Conservation (phyloP, 2,888 invertebrate species). For the Lamellibrachia columna region DNA sequence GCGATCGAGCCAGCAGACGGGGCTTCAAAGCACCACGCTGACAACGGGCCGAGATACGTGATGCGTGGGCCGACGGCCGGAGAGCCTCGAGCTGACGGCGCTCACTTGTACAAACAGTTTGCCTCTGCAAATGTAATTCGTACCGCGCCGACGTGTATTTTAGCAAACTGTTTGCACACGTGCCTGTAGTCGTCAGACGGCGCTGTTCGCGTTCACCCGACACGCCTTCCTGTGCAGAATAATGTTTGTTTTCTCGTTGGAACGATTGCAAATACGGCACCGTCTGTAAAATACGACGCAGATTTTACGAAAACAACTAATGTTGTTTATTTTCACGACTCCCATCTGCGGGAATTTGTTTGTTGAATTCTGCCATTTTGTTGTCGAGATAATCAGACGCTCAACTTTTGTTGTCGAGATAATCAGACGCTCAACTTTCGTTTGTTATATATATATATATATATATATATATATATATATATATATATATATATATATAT, state of each 20-base stretch:
- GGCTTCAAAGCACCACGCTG: background rate
- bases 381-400: too few species aligned
- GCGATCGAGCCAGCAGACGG: background rate
- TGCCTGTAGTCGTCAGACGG: background rate
- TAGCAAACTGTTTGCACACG: slow-evolving; percentile 16
- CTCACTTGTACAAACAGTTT: slow-evolving; percentile 16
- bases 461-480: too few species aligned
- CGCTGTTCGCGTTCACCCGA: background rate
- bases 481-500: too few species aligned
- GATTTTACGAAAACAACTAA: background rate
- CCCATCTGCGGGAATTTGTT: too few species aligned
- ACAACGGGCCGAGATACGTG: background rate
- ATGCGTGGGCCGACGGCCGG: background rate
- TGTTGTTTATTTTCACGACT: background rate
- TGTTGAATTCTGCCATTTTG: too few species aligned
- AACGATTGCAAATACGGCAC: background rate
- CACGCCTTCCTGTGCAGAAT: background rate
- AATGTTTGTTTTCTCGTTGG: background rate
- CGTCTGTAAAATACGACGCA: background rate
- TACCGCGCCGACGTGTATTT: background rate
- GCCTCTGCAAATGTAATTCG: slow-evolving; percentile 10
- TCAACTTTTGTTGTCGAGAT: too few species aligned
- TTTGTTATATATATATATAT: too few species aligned
- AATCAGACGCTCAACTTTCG: too few species aligned
- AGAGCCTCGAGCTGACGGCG: background rate